Percentiles rank a stretch among this genome's conserved stretches.
These are phyloP conservation scores for Lepidurus apus DNA, from an alignment of 1,140 invertebrate genomes.

Conservation along the genomic window DNA sequence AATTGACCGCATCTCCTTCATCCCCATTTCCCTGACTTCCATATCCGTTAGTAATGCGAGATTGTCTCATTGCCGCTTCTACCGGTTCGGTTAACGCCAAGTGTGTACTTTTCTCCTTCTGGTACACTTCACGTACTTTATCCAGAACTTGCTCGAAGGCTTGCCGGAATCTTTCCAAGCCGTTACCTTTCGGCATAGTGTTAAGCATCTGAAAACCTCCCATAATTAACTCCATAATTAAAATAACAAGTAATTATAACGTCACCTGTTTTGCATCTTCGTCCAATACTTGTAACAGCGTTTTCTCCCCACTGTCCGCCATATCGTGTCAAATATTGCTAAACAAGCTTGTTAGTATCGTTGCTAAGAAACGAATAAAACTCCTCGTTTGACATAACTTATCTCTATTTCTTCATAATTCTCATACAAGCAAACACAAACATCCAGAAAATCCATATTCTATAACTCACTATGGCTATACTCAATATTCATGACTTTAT, in stretches of 20 bases:
- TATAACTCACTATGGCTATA: slow-evolving; percentile 23
- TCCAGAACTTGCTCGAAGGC: slow-evolving; percentile 30
- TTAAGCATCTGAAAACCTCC: slow-evolving; percentile 8
- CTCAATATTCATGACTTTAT: slow-evolving; percentile 13
- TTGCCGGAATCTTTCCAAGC: slow-evolving; percentile 24
- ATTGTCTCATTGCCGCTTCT: slow-evolving; percentile 28
- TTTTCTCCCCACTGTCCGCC: slow-evolving; percentile 9
- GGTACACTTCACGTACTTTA: slow-evolving; percentile 28
- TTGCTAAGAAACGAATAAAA: slow-evolving; percentile 10
- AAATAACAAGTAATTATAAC: not conserved
- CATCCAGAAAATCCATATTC: slow-evolving; percentile 8
- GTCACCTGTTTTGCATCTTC: slow-evolving; percentile 15
- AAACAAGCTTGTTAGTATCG: slow-evolving; percentile 13
- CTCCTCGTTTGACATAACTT: not conserved
- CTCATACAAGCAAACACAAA: slow-evolving; percentile 2
- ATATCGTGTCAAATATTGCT: not conserved
- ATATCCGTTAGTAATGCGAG: slow-evolving; percentile 26
- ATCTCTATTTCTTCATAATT: slow-evolving; percentile 24
- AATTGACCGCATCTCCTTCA: slow-evolving; percentile 29
- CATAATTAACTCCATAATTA: not conserved
- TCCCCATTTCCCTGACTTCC: slow-evolving; percentile 25
- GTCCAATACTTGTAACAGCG: not conserved
- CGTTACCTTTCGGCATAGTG: slow-evolving; percentile 16
- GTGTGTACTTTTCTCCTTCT: slow-evolving; percentile 28
- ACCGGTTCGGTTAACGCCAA: slow-evolving; percentile 23